Evolutionary conservation across 2,113 vertebrate species (phyloP).

Genomic region (Sisor rabdophorus): DNA sequence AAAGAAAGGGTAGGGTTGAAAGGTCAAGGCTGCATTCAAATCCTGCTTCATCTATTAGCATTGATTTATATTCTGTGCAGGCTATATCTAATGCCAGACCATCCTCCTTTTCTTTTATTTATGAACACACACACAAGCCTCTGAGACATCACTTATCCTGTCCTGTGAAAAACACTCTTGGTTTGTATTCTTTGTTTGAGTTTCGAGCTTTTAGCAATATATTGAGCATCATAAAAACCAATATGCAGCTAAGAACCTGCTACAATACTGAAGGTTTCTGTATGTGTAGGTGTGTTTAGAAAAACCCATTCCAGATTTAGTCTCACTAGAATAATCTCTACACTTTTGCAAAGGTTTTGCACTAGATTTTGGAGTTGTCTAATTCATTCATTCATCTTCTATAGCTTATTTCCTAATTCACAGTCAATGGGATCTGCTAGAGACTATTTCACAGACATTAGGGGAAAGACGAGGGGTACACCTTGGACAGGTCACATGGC

Average conservation of each 20-base stretch:
- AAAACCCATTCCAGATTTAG: too few species aligned
- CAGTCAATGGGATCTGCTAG: too few species aligned
- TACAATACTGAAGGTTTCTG: too few species aligned
- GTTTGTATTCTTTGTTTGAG: conserved; percentile 31
- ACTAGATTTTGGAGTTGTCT: too few species aligned
- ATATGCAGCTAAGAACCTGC: not conserved
- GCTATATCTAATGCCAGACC: conserved; percentile 33
- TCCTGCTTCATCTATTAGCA: conserved; percentile 41
- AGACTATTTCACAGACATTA: too few species aligned
- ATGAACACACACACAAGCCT: conserved; percentile 36
- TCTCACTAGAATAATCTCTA: too few species aligned
- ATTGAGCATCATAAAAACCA: not conserved
- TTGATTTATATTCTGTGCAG: conserved; percentile 48
- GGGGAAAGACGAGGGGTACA: too few species aligned
- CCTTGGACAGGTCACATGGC: too few species aligned
- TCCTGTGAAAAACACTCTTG: conserved; percentile 26
- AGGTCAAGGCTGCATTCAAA: conserved; percentile 40
- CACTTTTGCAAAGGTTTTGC: too few species aligned
- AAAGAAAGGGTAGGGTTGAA: conserved; percentile 35
- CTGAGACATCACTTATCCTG: conserved; percentile 45
- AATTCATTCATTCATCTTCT: too few species aligned
- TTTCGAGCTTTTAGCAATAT: conserved; percentile 1
- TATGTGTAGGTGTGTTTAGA: too few species aligned
- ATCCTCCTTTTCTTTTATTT: conserved; percentile 44
- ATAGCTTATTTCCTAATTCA: too few species aligned